Percentiles rank a stretch among this genome's conserved stretches.
These are phyloP conservation scores for Nettapus auritus DNA, from an alignment of 2,113 vertebrate genomes.

Conservation along the genomic window DNA sequence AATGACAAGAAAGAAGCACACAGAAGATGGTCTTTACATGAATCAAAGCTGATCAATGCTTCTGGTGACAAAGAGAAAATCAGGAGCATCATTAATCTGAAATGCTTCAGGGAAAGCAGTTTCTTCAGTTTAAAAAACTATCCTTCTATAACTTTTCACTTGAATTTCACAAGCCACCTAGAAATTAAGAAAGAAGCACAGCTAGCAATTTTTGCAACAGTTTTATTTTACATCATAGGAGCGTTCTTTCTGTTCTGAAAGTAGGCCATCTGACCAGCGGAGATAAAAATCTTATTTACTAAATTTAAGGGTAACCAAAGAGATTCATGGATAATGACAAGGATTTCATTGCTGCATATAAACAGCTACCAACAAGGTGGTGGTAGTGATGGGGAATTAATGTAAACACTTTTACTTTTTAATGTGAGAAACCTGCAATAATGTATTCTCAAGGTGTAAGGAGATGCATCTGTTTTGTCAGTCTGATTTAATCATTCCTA, in stretches of 20 bases:
- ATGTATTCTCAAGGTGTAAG: not conserved
- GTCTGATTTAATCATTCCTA: slow-evolving; percentile 3
- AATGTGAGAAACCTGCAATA: not conserved
- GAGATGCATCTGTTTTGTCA: not conserved
- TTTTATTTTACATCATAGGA: not conserved
- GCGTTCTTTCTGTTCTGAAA: not conserved
- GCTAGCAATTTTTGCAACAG: slow-evolving; percentile 15
- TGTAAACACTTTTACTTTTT: not conserved
- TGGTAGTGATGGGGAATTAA: not conserved
- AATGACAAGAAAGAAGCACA: not conserved
- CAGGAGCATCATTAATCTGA: slow-evolving; percentile 19
- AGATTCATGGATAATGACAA: slow-evolving; percentile 19
- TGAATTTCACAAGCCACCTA: slow-evolving; percentile 54
- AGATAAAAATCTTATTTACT: slow-evolving; percentile 49
- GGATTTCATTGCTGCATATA: not conserved
- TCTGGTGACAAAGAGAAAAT: slow-evolving; percentile 35
- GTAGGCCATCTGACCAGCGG: slow-evolving; percentile 28
- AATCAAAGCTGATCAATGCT: slow-evolving; percentile 42
- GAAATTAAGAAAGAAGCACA: slow-evolving; percentile 39
- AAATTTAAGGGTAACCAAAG: slow-evolving; percentile 47
- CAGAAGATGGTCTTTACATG: slow-evolving; percentile 15
- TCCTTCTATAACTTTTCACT: slow-evolving; percentile 37
- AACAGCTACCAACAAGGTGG: not conserved
- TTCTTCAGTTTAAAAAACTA: not conserved
- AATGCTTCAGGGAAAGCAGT: slow-evolving; percentile 6